A percentile compares a stretch with the other conserved stretches of the same genome.
Conservation (phyloP, 2,888 invertebrate species). For the Apamea anceps region DNA sequence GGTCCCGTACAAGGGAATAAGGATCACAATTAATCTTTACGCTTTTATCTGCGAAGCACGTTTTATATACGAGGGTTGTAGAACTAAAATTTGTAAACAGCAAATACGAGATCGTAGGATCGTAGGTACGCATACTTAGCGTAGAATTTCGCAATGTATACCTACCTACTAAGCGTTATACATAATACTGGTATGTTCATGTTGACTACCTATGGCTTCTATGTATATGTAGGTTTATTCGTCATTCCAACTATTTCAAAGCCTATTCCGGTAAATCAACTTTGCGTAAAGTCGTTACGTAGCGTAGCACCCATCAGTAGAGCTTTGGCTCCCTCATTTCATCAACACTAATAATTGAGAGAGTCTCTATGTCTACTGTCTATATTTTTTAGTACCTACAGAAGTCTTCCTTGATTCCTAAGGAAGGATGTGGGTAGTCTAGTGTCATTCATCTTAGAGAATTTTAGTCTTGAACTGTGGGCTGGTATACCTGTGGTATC, state of each 20-base stretch:
- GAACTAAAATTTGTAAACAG: slow-evolving; percentile 35
- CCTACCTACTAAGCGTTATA: not conserved
- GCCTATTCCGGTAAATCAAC: slow-evolving; percentile 13
- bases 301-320: slow-evolving; percentile 6
- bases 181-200: slow-evolving; percentile 1
- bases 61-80: slow-evolving; percentile 59
- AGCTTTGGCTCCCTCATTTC: slow-evolving; percentile 6
- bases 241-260: slow-evolving; percentile 41
- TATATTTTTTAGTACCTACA: not conserved
- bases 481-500: too few species aligned
- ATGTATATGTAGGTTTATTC: slow-evolving; percentile 14
- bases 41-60: slow-evolving; percentile 75
- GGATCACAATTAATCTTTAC: slow-evolving; percentile 86
- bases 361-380: not conserved
- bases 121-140: not conserved
- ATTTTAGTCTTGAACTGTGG: not conserved
- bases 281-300: slow-evolving; percentile 28
- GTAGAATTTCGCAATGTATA: slow-evolving; percentile 18
- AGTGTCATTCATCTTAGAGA: not conserved
- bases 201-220: not conserved
- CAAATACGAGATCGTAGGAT: slow-evolving; percentile 20
- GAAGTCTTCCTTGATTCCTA: too few species aligned
- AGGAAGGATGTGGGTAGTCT: not conserved
- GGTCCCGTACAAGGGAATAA: slow-evolving; percentile 80
- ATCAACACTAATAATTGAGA: slow-evolving; percentile 5